These are phyloP conservation scores for Leistus spinibarbis DNA, from an alignment of 2,888 invertebrate genomes.

Conservation along the genomic window DNA sequence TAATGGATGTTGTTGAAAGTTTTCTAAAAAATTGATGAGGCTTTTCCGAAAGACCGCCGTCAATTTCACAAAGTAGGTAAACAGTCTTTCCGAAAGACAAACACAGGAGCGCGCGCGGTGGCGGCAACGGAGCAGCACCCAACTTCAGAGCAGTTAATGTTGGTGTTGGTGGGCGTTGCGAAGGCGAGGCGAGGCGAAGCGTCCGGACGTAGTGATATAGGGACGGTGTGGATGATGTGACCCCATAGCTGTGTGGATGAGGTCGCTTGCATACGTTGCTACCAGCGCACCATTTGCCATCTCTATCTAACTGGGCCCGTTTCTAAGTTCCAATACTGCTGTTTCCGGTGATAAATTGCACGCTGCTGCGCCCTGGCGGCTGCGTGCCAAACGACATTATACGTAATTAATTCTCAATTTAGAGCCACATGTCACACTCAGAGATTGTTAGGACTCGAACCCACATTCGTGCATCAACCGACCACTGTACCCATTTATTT, in stretches of 20 bases:
- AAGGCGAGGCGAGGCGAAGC: too few species aligned
- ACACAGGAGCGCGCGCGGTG: conserved; percentile 6
- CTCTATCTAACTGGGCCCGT: background rate
- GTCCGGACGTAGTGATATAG: too few species aligned
- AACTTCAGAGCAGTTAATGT: conserved; percentile 29
- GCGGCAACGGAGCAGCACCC: conserved; percentile 5
- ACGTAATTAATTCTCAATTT: conserved; percentile 47
- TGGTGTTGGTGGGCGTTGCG: conserved; percentile 14
- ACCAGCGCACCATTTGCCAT: background rate
- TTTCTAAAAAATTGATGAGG: conserved; percentile 26
- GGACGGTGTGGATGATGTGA: background rate
- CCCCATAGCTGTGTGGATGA: background rate
- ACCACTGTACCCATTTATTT: too few species aligned
- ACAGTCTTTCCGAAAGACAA: conserved; percentile 32
- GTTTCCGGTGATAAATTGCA: conserved; percentile 46
- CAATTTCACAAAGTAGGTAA: conserved; percentile 34
- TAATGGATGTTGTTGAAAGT: conserved; percentile 37
- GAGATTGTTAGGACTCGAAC: conserved; percentile 33
- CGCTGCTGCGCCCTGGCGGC: conserved; percentile 42
- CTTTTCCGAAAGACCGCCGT: conserved; percentile 18
- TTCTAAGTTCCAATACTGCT: conserved; percentile 41
- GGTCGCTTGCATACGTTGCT: background rate
- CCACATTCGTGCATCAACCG: background rate
- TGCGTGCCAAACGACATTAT: conserved; percentile 47
- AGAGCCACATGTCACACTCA: conserved; percentile 41